Evolutionary conservation across 2,888 invertebrate species (phyloP), one percentile per base, ranked within the genome.

Genomic region (Cataglyphis livida): DNA sequence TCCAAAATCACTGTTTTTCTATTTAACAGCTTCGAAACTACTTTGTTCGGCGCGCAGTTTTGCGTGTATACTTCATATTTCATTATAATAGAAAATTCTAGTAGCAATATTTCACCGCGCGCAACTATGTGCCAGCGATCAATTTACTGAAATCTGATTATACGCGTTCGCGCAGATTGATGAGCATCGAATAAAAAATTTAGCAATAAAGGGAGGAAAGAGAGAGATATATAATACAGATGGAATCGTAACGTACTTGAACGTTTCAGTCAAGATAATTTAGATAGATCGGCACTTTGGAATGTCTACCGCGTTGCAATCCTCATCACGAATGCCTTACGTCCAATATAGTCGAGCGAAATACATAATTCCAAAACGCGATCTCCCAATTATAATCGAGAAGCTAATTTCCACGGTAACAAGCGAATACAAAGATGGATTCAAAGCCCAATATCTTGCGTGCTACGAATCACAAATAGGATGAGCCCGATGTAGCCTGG

Each of bases 381-480:
- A 82, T 64, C 61, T 41, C 59, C 28, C 44, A 62, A 61, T 74
- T 48, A 54, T 57, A 87, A 85, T 87, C 78, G 75, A 44, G n/a
- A 73, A 65, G 82, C 59, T 83, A 86, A 88, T 86, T 87, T 85
- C 62, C 66, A 35, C 61, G 38, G 70, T 81, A 78, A 85, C 75
- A 62, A 70, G 82, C 75, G 79, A 81, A 65, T 65, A 70, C 38
- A 73, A 74, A 75, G 84, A 74, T 82, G 64, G 66, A 76, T 82
- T 74, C 85, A 38, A 62, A 12, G 73, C 65, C 66, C 70, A 78
- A 82, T 82, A 86, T 90, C 84, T 87, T 78, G 86, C 85, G 85
- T 85, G 85, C 68, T 74, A 64, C 85, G 88, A 88, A 85, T 89
- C 85, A 68, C 85, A 82, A 87, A 85, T 87, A 81, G 87, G 86